Percentiles rank a stretch among this genome's conserved stretches.
phyloP scores from a whole-genome alignment of 2,888 invertebrate species.

The Hermaeophaga mercurialis region DNA sequence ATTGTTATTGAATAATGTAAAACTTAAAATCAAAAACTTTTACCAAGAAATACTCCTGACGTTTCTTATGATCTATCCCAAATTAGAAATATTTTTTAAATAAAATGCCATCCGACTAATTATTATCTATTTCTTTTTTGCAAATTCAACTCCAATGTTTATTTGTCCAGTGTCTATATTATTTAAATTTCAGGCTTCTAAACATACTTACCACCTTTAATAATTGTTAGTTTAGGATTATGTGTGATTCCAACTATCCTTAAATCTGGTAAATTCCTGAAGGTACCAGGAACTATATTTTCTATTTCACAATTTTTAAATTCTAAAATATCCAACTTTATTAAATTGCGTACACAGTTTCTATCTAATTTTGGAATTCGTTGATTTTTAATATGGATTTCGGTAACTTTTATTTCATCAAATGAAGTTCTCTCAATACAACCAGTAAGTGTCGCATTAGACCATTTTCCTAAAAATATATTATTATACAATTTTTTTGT shows the following conservation, averaged over 20 bases:
- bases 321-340: neutral
- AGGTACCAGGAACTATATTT: neutral
- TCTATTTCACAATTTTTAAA: neutral
- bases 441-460: neutral
- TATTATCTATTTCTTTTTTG: no score
- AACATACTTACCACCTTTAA: neutral
- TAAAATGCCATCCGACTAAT: no score
- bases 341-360: neutral
- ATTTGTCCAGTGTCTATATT: no score
- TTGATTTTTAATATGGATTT: slow-evolving; percentile 1
- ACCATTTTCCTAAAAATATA: neutral
- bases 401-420: neutral
- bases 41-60: no score
- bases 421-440: neutral
- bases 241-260: neutral
- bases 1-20: no score
- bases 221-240: neutral
- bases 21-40: no score
- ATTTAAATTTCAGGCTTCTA: no score
- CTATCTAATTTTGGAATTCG: neutral
- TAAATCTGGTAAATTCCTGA: neutral
- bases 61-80: no score
- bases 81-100: no score
- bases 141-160: no score
- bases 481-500: no score